Percentiles rank a stretch among this genome's conserved stretches.
These are phyloP conservation scores for Eucera pruinosa DNA, from an alignment of 2,888 invertebrate genomes.

Conservation along the genomic window DNA sequence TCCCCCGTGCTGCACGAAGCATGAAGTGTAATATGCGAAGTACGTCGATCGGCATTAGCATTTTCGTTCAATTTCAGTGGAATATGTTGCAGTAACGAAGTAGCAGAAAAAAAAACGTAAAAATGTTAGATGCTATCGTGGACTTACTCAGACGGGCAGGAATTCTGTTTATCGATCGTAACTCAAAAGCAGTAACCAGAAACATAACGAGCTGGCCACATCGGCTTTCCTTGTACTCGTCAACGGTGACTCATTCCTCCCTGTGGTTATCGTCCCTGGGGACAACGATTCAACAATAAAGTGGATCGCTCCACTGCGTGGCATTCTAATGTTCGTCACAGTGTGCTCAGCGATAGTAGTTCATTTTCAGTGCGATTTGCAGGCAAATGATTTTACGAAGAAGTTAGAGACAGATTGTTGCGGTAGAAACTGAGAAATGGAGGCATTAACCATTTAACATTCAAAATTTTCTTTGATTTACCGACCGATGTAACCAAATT, in stretches of 20 bases:
- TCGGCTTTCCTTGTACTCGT: conserved; percentile 51
- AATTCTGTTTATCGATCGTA: conserved; percentile 56
- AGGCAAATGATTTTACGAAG: neutral
- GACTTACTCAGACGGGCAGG: conserved; percentile 28
- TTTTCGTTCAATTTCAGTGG: conserved; percentile 15
- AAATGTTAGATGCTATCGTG: conserved; percentile 32
- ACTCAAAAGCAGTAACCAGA: conserved; percentile 53
- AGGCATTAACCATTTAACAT: too few species aligned
- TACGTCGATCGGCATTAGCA: conserved; percentile 7
- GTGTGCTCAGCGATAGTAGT: neutral
- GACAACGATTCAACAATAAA: conserved; percentile 53
- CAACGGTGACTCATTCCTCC: conserved; percentile 62
- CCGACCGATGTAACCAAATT: too few species aligned
- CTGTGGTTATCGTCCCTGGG: conserved; percentile 54
- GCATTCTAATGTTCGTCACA: conserved; percentile 1
- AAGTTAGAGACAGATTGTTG: neutral
- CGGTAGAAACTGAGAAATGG: too few species aligned
- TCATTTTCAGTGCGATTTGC: neutral
- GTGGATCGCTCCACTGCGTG: conserved; percentile 18
- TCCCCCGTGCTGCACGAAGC: neutral
- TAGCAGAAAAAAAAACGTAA: conserved; percentile 1
- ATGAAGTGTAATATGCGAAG: neutral
- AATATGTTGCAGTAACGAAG: conserved; percentile 5
- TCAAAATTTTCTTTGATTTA: too few species aligned
- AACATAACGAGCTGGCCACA: conserved; percentile 53